Conservation (phyloP, 2,797 vertebrate genomes). For the Chloroceryle amazona region DNA sequence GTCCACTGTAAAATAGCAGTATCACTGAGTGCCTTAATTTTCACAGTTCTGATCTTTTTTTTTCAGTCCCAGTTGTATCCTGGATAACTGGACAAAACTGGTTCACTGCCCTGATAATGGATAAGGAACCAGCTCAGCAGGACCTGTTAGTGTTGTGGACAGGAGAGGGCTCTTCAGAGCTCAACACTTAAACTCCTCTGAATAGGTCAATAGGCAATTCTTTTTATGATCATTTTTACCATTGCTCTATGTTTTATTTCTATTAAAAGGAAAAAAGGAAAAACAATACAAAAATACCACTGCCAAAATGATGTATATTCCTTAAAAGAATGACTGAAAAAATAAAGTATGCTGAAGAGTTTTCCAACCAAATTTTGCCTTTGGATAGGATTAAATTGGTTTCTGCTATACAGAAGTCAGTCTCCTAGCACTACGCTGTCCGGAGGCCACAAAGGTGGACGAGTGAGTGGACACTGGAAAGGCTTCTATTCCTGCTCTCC, state of each 20-base stretch:
- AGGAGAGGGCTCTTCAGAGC: neutral
- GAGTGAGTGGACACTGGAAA: neutral
- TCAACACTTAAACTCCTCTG: neutral
- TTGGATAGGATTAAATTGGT: neutral
- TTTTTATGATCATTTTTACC: neutral
- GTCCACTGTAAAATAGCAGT: neutral
- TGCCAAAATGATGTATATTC: neutral
- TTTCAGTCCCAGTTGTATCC: neutral
- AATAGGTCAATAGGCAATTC: neutral
- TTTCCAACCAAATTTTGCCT: neutral
- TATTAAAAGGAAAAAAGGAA: rapidly evolving
- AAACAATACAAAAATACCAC: neutral
- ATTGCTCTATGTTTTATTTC: neutral
- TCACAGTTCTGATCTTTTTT: neutral
- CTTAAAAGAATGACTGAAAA: neutral
- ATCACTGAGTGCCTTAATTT: neutral
- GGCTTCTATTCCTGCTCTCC: neutral
- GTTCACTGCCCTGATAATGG: neutral
- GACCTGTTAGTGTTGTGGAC: neutral
- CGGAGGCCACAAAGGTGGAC: rapidly evolving
- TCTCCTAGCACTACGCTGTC: rapidly evolving
- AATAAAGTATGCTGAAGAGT: neutral
- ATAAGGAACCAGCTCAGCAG: neutral
- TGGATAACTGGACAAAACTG: neutral
- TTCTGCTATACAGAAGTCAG: neutral